Evolutionary conservation across 2,797 vertebrate species (phyloP).

Genomic region (Rhynchonycteris naso): DNA sequence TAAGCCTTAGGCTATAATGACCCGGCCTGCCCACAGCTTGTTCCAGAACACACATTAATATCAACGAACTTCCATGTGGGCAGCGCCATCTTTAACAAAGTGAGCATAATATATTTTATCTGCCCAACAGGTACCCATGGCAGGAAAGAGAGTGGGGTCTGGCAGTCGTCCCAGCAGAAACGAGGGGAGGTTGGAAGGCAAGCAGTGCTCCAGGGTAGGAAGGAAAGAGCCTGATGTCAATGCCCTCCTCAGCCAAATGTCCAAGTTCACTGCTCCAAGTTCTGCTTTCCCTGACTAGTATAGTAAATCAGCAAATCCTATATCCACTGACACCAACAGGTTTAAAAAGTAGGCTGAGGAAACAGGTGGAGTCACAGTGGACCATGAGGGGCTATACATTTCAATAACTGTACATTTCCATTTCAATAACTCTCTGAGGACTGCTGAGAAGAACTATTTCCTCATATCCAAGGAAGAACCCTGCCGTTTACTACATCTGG

Average conservation of each 20-base stretch:
- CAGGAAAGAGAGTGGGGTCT: neutral
- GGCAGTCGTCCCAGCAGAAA: neutral
- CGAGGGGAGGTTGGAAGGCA: neutral
- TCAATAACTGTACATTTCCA: neutral
- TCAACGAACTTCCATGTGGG: too few relatives aligned
- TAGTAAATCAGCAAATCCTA: neutral
- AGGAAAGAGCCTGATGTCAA: neutral
- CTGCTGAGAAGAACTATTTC: neutral
- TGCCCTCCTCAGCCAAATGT: neutral
- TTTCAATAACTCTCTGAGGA: neutral
- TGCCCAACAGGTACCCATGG: too few relatives aligned
- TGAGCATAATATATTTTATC: too few relatives aligned
- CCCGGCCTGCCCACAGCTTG: too few relatives aligned
- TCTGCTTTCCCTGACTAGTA: neutral
- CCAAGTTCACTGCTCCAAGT: neutral
- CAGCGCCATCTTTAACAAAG: too few relatives aligned
- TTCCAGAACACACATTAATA: too few relatives aligned
- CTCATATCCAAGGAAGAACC: neutral
- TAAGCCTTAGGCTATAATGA: too few relatives aligned
- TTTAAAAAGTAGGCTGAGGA: neutral
- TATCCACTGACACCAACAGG: neutral
- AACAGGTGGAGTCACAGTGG: neutral
- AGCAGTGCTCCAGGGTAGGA: neutral
- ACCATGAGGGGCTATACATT: neutral
- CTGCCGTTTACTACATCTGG: neutral